These are phyloP conservation scores for Chrysoperla carnea DNA, from an alignment of 1,140 invertebrate species.

Conservation along the genomic window DNA sequence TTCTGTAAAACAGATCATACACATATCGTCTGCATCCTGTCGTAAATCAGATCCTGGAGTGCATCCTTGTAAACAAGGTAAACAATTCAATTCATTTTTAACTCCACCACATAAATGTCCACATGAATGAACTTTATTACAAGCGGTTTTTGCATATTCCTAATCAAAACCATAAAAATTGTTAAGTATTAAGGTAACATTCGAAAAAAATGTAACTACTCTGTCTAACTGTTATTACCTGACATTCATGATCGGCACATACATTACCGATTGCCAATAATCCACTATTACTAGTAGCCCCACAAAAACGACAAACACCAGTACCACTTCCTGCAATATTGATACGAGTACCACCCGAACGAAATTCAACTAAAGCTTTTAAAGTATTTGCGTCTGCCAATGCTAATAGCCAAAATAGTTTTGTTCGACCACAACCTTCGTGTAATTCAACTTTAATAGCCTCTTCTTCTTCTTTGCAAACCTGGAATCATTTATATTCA, in stretches of 20 bases:
- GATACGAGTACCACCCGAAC: slow-evolving; percentile 44
- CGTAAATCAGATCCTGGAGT: slow-evolving; percentile 37
- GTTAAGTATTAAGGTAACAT: slow-evolving; percentile 3
- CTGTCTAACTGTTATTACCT: slow-evolving; percentile 27
- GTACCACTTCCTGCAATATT: slow-evolving; percentile 28
- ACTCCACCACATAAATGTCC: slow-evolving; percentile 90
- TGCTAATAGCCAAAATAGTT: slow-evolving; percentile 86
- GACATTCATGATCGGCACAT: slow-evolving; percentile 85
- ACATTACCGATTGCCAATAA: slow-evolving; percentile 81
- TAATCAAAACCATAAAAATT: slow-evolving; percentile 20
- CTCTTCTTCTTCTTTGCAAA: slow-evolving; percentile 92
- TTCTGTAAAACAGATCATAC: slow-evolving; percentile 98
- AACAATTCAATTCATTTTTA: slow-evolving; percentile 57
- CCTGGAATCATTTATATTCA: slow-evolving; percentile 23
- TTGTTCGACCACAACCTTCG: slow-evolving; percentile 88
- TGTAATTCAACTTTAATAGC: slow-evolving; percentile 87
- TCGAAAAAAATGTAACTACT: background rate
- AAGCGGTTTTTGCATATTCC: slow-evolving; percentile 72
- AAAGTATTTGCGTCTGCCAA: slow-evolving; percentile 82
- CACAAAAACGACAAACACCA: slow-evolving; percentile 85
- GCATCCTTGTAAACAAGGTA: slow-evolving; percentile 84
- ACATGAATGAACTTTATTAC: slow-evolving; percentile 64
- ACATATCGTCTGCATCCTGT: slow-evolving; percentile 97
- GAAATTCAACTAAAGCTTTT: slow-evolving; percentile 87
- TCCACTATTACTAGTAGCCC: slow-evolving; percentile 62